Conservation (phyloP, 1,140 invertebrate genomes). For the Aphaenogaster ashmeadi region DNA sequence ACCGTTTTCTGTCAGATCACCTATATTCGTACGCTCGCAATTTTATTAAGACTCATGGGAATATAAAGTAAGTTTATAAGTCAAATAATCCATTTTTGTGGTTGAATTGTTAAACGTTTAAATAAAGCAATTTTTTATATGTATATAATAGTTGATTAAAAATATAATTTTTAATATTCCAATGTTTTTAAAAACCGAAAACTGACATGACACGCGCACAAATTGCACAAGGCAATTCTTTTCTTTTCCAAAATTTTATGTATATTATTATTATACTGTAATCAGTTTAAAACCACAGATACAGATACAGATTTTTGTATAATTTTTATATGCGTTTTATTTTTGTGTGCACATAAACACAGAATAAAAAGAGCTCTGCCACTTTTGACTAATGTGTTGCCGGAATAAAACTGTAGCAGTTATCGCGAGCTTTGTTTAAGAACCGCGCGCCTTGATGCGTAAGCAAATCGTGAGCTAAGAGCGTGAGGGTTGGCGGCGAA, state of each 20-base stretch:
- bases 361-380: not conserved
- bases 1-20: slow-evolving; percentile 72
- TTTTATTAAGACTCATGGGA: slow-evolving; percentile 16
- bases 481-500: slow-evolving; percentile 20
- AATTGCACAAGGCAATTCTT: not conserved
- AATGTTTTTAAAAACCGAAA: not conserved
- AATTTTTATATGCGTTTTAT: not conserved
- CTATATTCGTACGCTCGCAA: not conserved
- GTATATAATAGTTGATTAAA: not conserved
- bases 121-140: not conserved
- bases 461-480: slow-evolving; percentile 39
- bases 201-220: not conserved
- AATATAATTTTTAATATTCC: not conserved
- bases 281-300: not conserved
- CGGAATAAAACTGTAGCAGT: not conserved
- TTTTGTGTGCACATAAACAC: not conserved
- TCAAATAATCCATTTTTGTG: not conserved
- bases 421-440: slow-evolving; percentile 3
- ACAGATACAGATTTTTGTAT: not conserved
- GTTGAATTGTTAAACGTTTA: not conserved
- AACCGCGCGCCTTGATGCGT: slow-evolving; percentile 39
- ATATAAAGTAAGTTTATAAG: slow-evolving; percentile 3
- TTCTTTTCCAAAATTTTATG: not conserved
- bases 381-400: slow-evolving; percentile 4
- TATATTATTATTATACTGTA: not conserved